Evolutionary conservation across 2,888 invertebrate genomes (phyloP).

Genomic region (Orthonevra nobilis): DNA sequence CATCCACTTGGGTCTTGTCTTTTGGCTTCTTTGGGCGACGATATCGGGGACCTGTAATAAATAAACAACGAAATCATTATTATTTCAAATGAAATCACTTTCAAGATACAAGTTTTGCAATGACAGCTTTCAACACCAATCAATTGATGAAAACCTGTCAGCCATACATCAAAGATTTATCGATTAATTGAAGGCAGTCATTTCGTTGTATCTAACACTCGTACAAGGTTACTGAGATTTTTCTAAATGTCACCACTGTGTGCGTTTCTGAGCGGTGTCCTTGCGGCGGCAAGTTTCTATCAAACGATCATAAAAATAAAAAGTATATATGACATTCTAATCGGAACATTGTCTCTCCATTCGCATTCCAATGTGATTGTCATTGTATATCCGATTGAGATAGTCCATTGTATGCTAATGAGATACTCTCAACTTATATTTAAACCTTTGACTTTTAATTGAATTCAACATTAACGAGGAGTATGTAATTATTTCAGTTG

Average conservation of each 20-base stretch:
- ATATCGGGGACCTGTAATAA: conserved; percentile 78
- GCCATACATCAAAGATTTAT: conserved; percentile 62
- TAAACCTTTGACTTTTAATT: conserved; percentile 50
- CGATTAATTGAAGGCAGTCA: conserved; percentile 41
- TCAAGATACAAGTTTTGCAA: conserved; percentile 37
- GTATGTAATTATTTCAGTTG: conserved; percentile 61
- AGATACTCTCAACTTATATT: conserved; percentile 18
- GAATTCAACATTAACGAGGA: conserved; percentile 32
- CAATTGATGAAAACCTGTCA: conserved; percentile 61
- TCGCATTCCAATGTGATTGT: conserved; percentile 55
- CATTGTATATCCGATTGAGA: conserved; percentile 70
- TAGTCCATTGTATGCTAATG: conserved; percentile 70
- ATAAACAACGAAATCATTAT: conserved; percentile 16
- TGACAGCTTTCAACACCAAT: conserved; percentile 52
- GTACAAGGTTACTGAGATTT: conserved; percentile 54
- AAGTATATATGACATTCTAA: conserved; percentile 63
- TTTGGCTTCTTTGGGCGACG: conserved; percentile 80
- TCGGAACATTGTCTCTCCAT: conserved; percentile 56
- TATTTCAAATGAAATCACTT: conserved; percentile 29
- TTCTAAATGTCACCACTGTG: conserved; percentile 52
- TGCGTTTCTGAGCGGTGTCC: conserved; percentile 40
- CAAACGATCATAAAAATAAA: conserved; percentile 41
- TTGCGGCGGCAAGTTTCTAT: conserved; percentile 41
- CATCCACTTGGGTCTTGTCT: conserved; percentile 83
- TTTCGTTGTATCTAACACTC: conserved; percentile 58